These are phyloP conservation scores for Alviniconcha strummeri DNA, from an alignment of 2,888 invertebrate species.

Conservation along the genomic window DNA sequence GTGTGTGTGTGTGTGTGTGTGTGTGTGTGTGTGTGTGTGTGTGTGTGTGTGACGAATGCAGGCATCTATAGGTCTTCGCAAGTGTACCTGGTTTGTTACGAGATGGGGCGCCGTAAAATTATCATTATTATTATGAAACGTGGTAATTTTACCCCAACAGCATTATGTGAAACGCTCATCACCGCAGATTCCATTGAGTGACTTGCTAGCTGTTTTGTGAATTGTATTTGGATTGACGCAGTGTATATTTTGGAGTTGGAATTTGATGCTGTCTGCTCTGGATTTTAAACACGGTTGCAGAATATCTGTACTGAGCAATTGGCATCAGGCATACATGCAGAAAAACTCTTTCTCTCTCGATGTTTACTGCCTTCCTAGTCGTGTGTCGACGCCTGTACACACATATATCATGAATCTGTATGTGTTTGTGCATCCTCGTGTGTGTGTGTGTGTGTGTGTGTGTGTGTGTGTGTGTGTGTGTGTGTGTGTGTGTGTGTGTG, in stretches of 20 bases:
- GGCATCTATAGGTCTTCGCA: neutral
- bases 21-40: constrained; percentile 10
- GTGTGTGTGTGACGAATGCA: neutral
- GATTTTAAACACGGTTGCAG: too few species aligned
- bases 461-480: neutral
- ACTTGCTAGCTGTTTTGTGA: too few species aligned
- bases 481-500: constrained; percentile 14
- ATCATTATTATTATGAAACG: too few species aligned
- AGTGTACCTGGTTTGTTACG: neutral
- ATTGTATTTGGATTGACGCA: too few species aligned
- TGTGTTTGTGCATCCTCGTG: neutral
- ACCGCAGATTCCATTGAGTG: too few species aligned
- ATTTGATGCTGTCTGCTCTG: too few species aligned
- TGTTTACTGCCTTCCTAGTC: neutral
- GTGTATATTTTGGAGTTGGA: too few species aligned
- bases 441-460: neutral
- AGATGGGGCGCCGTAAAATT: too few species aligned
- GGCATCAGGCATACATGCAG: too few species aligned
- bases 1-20: constrained; percentile 21
- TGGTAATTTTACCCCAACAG: too few species aligned
- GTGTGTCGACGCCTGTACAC: neutral
- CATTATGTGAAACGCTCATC: too few species aligned
- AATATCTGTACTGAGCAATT: too few species aligned
- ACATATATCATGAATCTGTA: neutral
- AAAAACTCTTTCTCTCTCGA: constrained; percentile 49